Percentiles rank a stretch among this genome's conserved stretches.
Conservation (phyloP, 1,140 invertebrate genomes). For the Copidosoma floridanum region DNA sequence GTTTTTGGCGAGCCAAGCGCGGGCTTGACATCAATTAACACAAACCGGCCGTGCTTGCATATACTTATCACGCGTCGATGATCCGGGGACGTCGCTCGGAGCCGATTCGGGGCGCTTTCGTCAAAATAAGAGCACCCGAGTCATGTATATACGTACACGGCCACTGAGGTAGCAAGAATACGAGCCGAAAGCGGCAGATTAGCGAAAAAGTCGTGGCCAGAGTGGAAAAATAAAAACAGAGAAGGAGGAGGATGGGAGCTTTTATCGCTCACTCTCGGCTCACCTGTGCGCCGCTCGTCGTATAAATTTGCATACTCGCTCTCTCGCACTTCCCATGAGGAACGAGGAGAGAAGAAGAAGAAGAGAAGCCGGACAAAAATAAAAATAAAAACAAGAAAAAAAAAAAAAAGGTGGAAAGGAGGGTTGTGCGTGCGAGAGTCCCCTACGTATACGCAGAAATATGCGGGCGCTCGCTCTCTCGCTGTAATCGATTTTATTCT, state of each 20-base stretch:
- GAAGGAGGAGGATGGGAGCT: slow-evolving; percentile 29
- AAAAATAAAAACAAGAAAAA: too few species aligned
- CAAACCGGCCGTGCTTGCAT: too few species aligned
- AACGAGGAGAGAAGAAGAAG: too few species aligned
- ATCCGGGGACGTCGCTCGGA: too few species aligned
- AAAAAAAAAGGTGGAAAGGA: too few species aligned
- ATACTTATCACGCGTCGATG: too few species aligned
- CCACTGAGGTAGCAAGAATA: slow-evolving; percentile 43
- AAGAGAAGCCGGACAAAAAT: too few species aligned
- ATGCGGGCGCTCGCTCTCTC: not conserved
- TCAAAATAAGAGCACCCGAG: not conserved
- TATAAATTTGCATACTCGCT: slow-evolving; percentile 46
- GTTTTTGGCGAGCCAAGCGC: too few species aligned
- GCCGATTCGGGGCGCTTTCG: too few species aligned
- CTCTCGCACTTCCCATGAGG: too few species aligned
- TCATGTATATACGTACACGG: not conserved
- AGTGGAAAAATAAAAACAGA: slow-evolving; percentile 33
- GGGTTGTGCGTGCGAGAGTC: too few species aligned
- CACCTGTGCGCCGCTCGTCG: slow-evolving; percentile 11
- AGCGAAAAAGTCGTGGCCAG: slow-evolving; percentile 34
- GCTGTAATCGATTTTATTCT: slow-evolving; percentile 30
- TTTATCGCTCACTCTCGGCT: slow-evolving; percentile 39
- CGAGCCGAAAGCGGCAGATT: slow-evolving; percentile 33
- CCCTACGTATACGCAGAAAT: not conserved
- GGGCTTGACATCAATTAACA: too few species aligned